Evolutionary conservation across 2,113 vertebrate genomes (phyloP), one percentile per base, ranked within the genome.

Genomic region (Malurus elegans): DNA sequence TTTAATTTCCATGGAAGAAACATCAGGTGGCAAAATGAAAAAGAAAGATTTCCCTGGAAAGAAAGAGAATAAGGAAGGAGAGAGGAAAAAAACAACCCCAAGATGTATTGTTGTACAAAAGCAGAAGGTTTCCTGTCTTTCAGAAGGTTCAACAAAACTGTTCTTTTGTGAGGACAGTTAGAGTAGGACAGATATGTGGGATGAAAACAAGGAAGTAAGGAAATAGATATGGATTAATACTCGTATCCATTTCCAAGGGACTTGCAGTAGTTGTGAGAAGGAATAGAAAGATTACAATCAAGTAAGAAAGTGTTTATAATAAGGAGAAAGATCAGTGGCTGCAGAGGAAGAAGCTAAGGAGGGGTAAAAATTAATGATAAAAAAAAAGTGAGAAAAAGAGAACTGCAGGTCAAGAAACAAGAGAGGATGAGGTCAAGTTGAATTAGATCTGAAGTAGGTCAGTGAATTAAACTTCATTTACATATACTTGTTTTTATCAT

Each of bases 391-490:
- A 88, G 81, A 50, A 83, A 79, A 10, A 26, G 17, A 93, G 7
- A 8, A 58, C 8, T 44, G 4, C 6, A 72, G 17, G n/a, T 70
- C 51, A 79, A 45, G 26, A 82, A 86, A 64, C 50, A 44, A 67
- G 44, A 94, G 20, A 50, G 21, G 29, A 70, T 67, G 32, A 76
- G 14, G 58, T 78, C 64, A 91, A 75, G 56, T 29, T 80, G 78
- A 91, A 94, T 64, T 66, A 54, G 51, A 93, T 72, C 64, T 78
- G 75, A 90, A 92, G 38, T 14, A 74, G 48, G 45, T 69, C 81
- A 92, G 32, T 84, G 65, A 88, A 81, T 93, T 88, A 73, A 88
- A 86, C 15, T 90, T 96, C 8, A 91, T 93, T 82, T 93, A 72
- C 73, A 75, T 89, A 44, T 38, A 47, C 24, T 69, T 82, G 53